Conservation (phyloP, 2,797 vertebrate genomes). For the Micrastur ruficollis region DNA sequence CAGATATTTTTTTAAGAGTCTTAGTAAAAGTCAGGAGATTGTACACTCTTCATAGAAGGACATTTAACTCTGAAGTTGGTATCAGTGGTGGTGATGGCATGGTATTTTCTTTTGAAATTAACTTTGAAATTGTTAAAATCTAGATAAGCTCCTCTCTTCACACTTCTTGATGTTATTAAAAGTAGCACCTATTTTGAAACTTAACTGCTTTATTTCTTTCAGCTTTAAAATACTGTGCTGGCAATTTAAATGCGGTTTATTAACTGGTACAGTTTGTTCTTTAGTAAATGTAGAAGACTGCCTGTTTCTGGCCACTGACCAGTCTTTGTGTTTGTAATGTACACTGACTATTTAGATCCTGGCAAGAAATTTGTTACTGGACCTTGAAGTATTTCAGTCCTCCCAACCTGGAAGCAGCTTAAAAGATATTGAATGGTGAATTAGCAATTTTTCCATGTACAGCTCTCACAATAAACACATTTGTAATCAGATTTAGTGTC, state of each 20-base stretch:
- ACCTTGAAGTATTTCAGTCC: slow-evolving; percentile 8
- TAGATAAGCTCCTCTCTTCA: not conserved
- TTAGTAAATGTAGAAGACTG: not conserved
- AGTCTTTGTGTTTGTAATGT: slow-evolving; percentile 8
- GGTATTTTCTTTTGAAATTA: not conserved
- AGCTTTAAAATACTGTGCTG: not conserved
- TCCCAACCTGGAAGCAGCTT: slow-evolving; percentile 25
- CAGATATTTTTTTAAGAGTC: not conserved
- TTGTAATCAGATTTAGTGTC: slow-evolving; percentile 45
- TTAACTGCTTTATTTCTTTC: not conserved
- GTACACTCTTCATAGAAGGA: not conserved
- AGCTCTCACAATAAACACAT: not conserved
- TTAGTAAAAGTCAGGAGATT: not conserved
- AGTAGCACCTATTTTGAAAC: not conserved
- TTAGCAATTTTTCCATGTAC: slow-evolving; percentile 1
- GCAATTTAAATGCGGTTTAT: not conserved
- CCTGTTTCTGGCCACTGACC: slow-evolving; percentile 1
- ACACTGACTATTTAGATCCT: not conserved
- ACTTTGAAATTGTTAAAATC: not conserved
- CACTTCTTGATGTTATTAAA: not conserved
- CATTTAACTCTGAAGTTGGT: not conserved
- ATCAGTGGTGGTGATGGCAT: not conserved
- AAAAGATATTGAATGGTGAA: slow-evolving; percentile 16
- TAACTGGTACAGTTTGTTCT: slow-evolving; percentile 29
- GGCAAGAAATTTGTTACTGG: not conserved